These are phyloP conservation scores for Poecilia velifera DNA, from an alignment of 2,797 vertebrate species.

Conservation along the genomic window DNA sequence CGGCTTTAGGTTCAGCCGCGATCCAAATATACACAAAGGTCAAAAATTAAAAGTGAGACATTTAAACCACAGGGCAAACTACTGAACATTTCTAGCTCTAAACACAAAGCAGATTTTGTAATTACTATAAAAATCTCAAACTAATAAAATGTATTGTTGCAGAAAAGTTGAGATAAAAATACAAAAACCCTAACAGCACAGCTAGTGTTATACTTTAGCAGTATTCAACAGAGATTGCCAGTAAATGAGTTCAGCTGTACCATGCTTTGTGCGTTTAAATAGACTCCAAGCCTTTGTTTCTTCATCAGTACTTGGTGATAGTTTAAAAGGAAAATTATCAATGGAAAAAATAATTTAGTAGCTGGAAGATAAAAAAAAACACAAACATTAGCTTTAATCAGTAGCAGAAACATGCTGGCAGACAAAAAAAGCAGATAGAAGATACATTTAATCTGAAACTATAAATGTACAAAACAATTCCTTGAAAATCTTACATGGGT, in stretches of 20 bases:
- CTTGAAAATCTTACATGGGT: not conserved
- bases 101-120: constrained; percentile 37
- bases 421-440: constrained; percentile 10
- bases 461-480: not conserved
- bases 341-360: not conserved
- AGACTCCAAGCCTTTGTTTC: not conserved
- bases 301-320: too few species aligned
- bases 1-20: not conserved
- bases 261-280: not conserved
- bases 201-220: constrained; percentile 1
- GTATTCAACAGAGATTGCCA: not conserved
- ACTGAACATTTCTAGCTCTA: not conserved
- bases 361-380: constrained; percentile 2
- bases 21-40: not conserved
- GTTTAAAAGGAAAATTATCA: not conserved
- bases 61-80: not conserved
- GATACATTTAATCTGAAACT: constrained; percentile 2
- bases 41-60: not conserved
- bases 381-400: constrained; percentile 12
- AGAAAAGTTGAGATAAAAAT: not conserved
- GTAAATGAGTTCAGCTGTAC: not conserved
- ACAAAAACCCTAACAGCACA: not conserved
- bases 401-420: not conserved
- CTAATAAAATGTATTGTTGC: not conserved
- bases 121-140: constrained; percentile 23